Conservation (phyloP, 2,888 invertebrate genomes). For the Eudasyphora cyanicolor region DNA sequence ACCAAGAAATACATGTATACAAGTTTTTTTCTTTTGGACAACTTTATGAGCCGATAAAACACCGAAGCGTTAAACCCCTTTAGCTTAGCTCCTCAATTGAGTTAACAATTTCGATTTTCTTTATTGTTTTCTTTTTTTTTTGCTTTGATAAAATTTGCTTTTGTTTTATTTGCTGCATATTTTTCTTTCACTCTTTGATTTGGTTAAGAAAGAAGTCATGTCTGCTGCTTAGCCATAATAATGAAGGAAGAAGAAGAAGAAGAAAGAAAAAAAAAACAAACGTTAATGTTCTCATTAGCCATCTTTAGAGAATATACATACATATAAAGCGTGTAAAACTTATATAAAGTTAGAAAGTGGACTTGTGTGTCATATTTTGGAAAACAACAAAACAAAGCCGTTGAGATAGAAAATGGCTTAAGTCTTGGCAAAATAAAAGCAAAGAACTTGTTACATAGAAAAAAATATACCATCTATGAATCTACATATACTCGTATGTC, state of each 20-base stretch:
- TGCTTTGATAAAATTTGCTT: not conserved
- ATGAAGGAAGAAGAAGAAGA: not conserved
- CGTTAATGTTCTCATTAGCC: constrained; percentile 26
- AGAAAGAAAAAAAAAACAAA: not conserved
- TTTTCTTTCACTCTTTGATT: no score
- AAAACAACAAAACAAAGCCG: not conserved
- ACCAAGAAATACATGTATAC: no score
- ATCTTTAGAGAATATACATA: not conserved
- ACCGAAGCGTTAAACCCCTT: no score
- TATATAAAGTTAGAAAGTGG: constrained; percentile 30
- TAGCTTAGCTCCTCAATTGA: not conserved
- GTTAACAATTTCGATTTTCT: not conserved
- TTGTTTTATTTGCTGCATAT: not conserved
- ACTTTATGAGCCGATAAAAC: no score
- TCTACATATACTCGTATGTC: no score
- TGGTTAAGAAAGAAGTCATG: not conserved
- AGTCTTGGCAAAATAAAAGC: no score
- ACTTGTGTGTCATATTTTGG: constrained; percentile 16
- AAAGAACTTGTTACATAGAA: not conserved
- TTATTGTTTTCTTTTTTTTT: no score
- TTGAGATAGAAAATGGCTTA: not conserved
- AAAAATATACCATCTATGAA: not conserved
- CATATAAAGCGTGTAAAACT: not conserved
- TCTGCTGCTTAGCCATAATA: not conserved
- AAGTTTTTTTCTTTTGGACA: constrained; percentile 3